These are phyloP conservation scores for Potamilus streckersoni DNA, from an alignment of 1,140 invertebrate genomes.

Conservation along the genomic window DNA sequence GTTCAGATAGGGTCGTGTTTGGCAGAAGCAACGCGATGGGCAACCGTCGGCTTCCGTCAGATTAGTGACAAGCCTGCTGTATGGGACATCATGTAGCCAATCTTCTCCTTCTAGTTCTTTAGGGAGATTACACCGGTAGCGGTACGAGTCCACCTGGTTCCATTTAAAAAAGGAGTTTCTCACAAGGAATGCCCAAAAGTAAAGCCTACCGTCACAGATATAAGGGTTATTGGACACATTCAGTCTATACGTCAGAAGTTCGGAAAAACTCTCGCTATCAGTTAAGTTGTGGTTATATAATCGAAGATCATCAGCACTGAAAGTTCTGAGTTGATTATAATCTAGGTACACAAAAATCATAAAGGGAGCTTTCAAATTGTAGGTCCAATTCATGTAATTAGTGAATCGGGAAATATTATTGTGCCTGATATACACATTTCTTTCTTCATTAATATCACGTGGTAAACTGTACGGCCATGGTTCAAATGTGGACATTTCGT, in stretches of 20 bases:
- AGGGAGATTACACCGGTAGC: neutral
- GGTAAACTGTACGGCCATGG: neutral
- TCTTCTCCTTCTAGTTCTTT: neutral
- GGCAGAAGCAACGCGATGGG: neutral
- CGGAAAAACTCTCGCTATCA: neutral
- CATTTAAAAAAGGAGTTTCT: neutral
- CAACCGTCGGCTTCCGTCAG: neutral
- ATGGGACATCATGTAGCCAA: neutral
- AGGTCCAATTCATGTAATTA: conserved; percentile 39
- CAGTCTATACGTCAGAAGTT: neutral
- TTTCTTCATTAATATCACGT: neutral
- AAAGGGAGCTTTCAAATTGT: neutral
- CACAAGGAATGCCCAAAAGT: no score
- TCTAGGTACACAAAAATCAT: neutral
- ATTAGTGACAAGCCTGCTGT: neutral
- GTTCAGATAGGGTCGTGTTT: neutral
- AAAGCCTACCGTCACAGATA: neutral
- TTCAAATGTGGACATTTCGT: neutral
- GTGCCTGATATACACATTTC: neutral
- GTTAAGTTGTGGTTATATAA: neutral
- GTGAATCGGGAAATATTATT: conserved; percentile 35
- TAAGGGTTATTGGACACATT: neutral
- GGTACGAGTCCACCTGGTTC: neutral
- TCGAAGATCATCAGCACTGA: neutral
- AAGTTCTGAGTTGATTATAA: neutral